Evolutionary conservation across 2,113 vertebrate genomes (phyloP), one percentile per base, ranked within the genome.

Genomic region (Periophthalmodon schlosseri): DNA sequence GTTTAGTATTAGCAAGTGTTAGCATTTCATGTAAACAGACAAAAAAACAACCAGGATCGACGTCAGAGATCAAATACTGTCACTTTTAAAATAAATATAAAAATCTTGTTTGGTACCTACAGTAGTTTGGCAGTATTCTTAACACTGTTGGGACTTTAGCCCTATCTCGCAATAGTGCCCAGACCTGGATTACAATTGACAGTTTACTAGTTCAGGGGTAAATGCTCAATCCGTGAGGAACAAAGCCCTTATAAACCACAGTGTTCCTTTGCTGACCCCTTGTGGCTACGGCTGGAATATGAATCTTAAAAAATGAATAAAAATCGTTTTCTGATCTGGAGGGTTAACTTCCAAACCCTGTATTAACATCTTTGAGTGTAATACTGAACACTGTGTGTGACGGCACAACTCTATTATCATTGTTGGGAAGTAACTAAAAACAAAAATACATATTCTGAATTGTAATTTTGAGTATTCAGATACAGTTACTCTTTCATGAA

Each of bases 271-370:
- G 56, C 56, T 23, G 56, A 57, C 56, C 56, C 56, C 21, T 57
- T 57, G 56, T 11, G 56, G n/a, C 56, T 24, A 9, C 9, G 23
- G 21, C 23, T 14, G 2, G n/a, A 24, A 24, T 7, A 28, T 28
- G 28, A 28, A 28, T 39, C 9, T 5, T 9, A 39, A 44, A 44
- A 44, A 44, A 44, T 10, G 56, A 39, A n/a, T 44, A 34, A n/a
- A 64, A 23, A 23, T 24, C 8, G 65, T 20, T 14, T 63, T 44
- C 23, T 60, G 10, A 70, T 78, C 86, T 80, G 81, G 84, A 84
- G 77, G 82, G 82, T 80, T 85, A 85, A 85, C 84, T 58, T 76
- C 80, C 78, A 88, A 87, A 91, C 85, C 90, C 91, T 87, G 89
- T 88, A 73, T 84, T 80, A 84, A 72, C 70, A 66, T 67, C 20